Percentiles rank a stretch among this genome's conserved stretches.
Conservation (phyloP, 64 coral and sea anemone genomes). For the Montipora sp. region DNA sequence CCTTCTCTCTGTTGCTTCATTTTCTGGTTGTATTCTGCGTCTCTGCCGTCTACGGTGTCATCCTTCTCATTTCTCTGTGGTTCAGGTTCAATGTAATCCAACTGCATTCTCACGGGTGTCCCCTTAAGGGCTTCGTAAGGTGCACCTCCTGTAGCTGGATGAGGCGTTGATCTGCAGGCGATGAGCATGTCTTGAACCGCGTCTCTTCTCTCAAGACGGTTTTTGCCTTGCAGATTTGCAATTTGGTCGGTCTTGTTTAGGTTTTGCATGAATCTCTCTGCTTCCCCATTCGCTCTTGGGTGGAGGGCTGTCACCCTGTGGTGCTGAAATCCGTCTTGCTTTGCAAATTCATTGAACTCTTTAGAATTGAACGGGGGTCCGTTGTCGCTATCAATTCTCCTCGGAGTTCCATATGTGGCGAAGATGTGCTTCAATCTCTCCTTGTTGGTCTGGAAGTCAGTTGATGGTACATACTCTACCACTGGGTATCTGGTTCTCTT, state of each 20-base stretch:
- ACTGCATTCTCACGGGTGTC: constrained; percentile 44
- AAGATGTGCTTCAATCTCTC: constrained; percentile 70
- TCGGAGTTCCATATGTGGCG: constrained; percentile 52
- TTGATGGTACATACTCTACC: constrained; percentile 44
- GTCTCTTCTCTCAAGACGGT: constrained; percentile 21
- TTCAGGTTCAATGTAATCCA: constrained; percentile 50
- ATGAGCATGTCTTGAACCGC: constrained; percentile 58
- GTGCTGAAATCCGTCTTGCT: constrained; percentile 57
- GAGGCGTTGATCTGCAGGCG: constrained; percentile 66
- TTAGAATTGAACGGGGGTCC: constrained; percentile 74
- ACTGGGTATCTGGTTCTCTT: constrained; percentile 66
- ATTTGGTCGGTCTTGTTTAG: constrained; percentile 79
- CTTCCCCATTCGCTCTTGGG: constrained; percentile 60
- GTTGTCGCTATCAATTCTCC: constrained; percentile 59
- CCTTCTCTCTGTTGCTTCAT: constrained; percentile 65
- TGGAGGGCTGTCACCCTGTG: constrained; percentile 66
- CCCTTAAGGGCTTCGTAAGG: constrained; percentile 66
- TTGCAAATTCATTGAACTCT: constrained; percentile 63
- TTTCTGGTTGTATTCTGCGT: constrained; percentile 69
- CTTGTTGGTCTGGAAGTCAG: constrained; percentile 31
- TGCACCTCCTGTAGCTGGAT: constrained; percentile 71
- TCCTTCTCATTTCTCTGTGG: constrained; percentile 22
- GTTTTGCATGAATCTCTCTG: constrained; percentile 64
- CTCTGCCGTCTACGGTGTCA: constrained; percentile 24
- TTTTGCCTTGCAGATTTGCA: constrained; percentile 59